A percentile compares a stretch with the other conserved stretches of the same genome.
These are phyloP conservation scores for Liodrosophila aerea DNA, from an alignment of 2,888 invertebrate genomes.

Conservation along the genomic window DNA sequence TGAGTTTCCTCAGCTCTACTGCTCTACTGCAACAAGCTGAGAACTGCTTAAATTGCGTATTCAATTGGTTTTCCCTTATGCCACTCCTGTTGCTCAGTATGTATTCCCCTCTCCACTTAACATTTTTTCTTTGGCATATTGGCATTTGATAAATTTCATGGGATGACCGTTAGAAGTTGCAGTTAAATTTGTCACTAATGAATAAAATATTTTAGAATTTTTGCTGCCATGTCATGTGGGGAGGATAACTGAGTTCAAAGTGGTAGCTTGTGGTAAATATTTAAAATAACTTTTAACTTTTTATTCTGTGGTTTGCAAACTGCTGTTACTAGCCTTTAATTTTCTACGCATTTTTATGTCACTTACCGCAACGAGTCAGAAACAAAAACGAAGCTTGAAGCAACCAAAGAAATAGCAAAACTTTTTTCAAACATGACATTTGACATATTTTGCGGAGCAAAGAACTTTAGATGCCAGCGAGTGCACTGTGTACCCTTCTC, in stretches of 20 bases:
- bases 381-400: constrained; percentile 15
- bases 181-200: constrained; percentile 44
- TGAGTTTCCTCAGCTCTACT: constrained; percentile 52
- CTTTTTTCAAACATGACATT: constrained; percentile 55
- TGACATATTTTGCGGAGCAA: constrained; percentile 66
- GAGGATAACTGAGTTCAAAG: constrained; percentile 1
- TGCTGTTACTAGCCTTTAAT: constrained; percentile 42
- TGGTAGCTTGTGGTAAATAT: constrained; percentile 7
- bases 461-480: constrained; percentile 52
- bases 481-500: constrained; percentile 69
- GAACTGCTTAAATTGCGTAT: constrained; percentile 51
- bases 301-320: constrained; percentile 16
- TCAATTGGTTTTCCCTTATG: constrained; percentile 30
- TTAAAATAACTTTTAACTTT: constrained; percentile 15
- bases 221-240: constrained; percentile 15
- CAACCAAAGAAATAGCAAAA: constrained; percentile 28
- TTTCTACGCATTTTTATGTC: constrained; percentile 49
- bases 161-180: constrained; percentile 14
- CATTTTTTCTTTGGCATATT: constrained; percentile 21
- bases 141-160: constrained; percentile 44
- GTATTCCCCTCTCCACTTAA: constrained; percentile 34
- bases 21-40: constrained; percentile 3
- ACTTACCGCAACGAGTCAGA: constrained; percentile 22
- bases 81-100: constrained; percentile 35
- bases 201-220: constrained; percentile 13